Conservation (phyloP, 2,888 invertebrate species). For the Chaetogeoica ovagalla region DNA sequence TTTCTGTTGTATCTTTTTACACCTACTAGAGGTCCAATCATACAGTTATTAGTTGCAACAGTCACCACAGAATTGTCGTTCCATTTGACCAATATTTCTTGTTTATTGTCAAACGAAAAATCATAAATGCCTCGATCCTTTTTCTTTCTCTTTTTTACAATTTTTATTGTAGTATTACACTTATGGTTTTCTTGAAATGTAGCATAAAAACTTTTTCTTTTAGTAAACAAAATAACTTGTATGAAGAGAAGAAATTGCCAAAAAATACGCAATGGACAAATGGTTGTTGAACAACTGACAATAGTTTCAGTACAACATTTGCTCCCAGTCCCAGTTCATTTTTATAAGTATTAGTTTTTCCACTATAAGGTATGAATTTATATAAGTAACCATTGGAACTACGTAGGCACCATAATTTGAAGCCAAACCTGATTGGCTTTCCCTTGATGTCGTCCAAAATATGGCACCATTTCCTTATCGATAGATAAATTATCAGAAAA, state of each 20-base stretch:
- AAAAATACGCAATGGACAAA: slow-evolving; percentile 15
- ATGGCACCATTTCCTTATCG: slow-evolving; percentile 56
- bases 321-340: slow-evolving; percentile 21
- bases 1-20: slow-evolving; percentile 32
- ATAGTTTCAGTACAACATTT: slow-evolving; percentile 11
- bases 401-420: slow-evolving; percentile 56
- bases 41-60: slow-evolving; percentile 47
- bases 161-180: slow-evolving; percentile 55
- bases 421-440: slow-evolving; percentile 57
- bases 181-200: slow-evolving; percentile 56
- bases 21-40: not conserved
- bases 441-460: slow-evolving; percentile 56
- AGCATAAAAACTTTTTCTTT: slow-evolving; percentile 54
- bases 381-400: slow-evolving; percentile 48
- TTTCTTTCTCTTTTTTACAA: slow-evolving; percentile 54
- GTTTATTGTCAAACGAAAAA: slow-evolving; percentile 27
- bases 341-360: slow-evolving; percentile 19
- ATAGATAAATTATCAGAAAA: slow-evolving; percentile 34
- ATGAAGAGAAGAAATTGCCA: slow-evolving; percentile 15
- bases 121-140: slow-evolving; percentile 49
- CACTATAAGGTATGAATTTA: slow-evolving; percentile 39
- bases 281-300: slow-evolving; percentile 12
- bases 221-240: slow-evolving; percentile 54
- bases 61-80: slow-evolving; percentile 54
- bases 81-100: slow-evolving; percentile 37